Percentiles rank a stretch among this genome's conserved stretches.
Conservation (phyloP, 2,888 invertebrate genomes). For the Glyphotaelius pellucidus region DNA sequence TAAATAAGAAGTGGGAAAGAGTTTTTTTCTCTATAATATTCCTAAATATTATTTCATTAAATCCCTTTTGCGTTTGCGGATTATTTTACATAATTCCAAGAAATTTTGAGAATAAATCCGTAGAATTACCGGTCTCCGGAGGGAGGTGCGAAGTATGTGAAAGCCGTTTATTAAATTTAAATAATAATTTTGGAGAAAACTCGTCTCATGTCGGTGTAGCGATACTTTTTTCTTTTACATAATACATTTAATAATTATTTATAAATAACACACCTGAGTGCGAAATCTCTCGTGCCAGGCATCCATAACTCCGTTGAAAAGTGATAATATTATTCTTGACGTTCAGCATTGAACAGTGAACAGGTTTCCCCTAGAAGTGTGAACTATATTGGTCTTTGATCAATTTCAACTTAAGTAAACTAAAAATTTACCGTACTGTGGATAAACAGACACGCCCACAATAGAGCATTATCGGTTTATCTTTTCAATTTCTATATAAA, state of each 20-base stretch:
- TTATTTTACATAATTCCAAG: neutral
- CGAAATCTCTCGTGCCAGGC: too few relatives aligned
- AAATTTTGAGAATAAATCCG: neutral
- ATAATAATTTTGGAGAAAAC: conserved; percentile 10
- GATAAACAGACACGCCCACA: too few relatives aligned
- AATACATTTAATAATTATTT: neutral
- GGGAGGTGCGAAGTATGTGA: conserved; percentile 12
- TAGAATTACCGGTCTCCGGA: neutral
- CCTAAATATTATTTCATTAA: neutral
- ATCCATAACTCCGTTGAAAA: too few relatives aligned
- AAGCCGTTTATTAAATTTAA: conserved; percentile 15
- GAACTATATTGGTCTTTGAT: too few relatives aligned
- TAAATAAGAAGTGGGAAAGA: neutral
- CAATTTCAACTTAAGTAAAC: too few relatives aligned
- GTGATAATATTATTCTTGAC: too few relatives aligned
- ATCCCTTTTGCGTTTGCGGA: neutral
- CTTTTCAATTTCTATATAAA: too few relatives aligned
- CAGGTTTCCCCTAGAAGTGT: too few relatives aligned
- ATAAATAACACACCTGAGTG: neutral
- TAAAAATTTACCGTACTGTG: too few relatives aligned
- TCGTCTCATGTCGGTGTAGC: neutral
- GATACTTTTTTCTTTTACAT: neutral
- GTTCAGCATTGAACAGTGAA: too few relatives aligned
- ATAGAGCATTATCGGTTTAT: too few relatives aligned
- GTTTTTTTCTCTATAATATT: neutral